Evolutionary conservation across 2,888 invertebrate genomes (phyloP).

Genomic region (Pedicia rivosa): DNA sequence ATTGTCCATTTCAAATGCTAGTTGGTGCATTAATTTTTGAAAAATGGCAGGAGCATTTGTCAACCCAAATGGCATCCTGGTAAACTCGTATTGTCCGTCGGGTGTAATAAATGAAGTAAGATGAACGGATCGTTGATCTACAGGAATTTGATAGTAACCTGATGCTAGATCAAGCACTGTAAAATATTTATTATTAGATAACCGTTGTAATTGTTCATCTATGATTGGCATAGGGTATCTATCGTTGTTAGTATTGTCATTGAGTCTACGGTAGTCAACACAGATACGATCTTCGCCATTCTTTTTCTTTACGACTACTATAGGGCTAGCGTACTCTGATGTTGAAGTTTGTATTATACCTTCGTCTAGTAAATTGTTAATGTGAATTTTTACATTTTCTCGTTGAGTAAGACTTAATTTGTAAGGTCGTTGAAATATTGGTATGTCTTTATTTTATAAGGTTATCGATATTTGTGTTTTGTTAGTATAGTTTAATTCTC

Average conservation of each 20-base stretch:
- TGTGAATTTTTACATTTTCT: background rate
- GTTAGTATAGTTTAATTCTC: no score
- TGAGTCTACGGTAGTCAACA: constrained; percentile 17
- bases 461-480: no score
- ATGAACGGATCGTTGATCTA: constrained; percentile 5
- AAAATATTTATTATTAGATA: constrained; percentile 3
- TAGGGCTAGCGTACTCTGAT: constrained; percentile 18
- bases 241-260: constrained; percentile 14
- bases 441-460: constrained; percentile 1
- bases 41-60: constrained; percentile 17
- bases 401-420: constrained; percentile 2
- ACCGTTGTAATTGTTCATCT: constrained; percentile 13
- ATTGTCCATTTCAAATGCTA: background rate
- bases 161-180: constrained; percentile 9
- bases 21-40: constrained; percentile 13
- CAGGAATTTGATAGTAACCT: constrained; percentile 8
- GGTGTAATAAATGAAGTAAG: constrained; percentile 17
- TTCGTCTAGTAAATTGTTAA: constrained; percentile 10
- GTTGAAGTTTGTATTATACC: constrained; percentile 17
- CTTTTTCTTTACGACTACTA: constrained; percentile 17
- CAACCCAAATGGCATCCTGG: constrained; percentile 18
- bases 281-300: constrained; percentile 17
- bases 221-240: constrained; percentile 14
- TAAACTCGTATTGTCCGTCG: constrained; percentile 18
- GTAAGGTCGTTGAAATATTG: constrained; percentile 3